Percentiles rank a stretch among this genome's conserved stretches.
phyloP scores from a whole-genome alignment of 2,113 vertebrate species.

The Cephalopterus ornatus region DNA sequence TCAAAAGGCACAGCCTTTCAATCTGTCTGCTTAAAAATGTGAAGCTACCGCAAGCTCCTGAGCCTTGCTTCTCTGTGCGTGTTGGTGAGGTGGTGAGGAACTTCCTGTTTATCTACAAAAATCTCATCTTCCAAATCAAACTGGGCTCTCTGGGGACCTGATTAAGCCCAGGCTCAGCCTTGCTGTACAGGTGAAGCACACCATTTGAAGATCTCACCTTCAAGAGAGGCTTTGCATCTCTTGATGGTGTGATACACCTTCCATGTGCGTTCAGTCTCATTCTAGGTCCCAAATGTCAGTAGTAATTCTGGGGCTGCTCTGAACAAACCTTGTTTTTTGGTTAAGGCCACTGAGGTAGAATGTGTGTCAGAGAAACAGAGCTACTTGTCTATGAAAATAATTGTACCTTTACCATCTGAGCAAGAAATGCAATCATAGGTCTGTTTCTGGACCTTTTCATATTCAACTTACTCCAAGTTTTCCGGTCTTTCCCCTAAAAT shows the following conservation, averaged over 20 bases:
- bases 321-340: not conserved
- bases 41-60: not conserved
- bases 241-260: not conserved
- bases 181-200: not conserved
- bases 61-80: not conserved
- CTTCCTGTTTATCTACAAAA: slow-evolving; percentile 15
- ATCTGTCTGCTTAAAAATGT: not conserved
- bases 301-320: not conserved
- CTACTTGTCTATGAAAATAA: not conserved
- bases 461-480: not conserved
- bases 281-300: not conserved
- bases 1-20: not conserved
- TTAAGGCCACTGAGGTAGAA: not conserved
- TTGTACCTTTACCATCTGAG: not conserved
- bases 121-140: not conserved
- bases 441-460: not conserved
- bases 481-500: not conserved
- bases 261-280: accelerated
- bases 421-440: not conserved
- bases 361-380: not conserved
- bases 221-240: not conserved
- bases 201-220: not conserved
- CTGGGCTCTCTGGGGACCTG: not conserved
- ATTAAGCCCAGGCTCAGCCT: not conserved
- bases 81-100: not conserved